Evolutionary conservation across 2,797 vertebrate species (phyloP), one percentile per base, ranked within the genome.

Genomic region (Emys orbicularis): DNA sequence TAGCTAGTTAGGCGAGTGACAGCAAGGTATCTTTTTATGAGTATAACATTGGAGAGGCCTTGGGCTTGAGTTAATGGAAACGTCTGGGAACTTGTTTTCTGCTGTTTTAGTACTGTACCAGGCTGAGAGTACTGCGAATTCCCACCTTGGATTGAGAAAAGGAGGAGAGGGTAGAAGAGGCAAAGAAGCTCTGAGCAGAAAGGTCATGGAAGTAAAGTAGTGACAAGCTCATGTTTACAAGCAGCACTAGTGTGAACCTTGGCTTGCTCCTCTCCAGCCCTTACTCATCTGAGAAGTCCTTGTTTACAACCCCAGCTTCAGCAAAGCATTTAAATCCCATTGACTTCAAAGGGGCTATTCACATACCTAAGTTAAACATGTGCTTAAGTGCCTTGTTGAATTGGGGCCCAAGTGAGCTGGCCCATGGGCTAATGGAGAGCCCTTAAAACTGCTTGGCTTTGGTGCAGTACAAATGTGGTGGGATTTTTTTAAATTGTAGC

Each of bases 401-500:
- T 61, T 37, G 61, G 34, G 79, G 52, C 34, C 25, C 79, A 16
- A 3, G 41, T 3, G 50, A 87, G 53, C 23, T 92, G 76, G 88
- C 44, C 50, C 37, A 29, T 49, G 95, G 56, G 87, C 53, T 87
- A 92, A 96, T 85, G 95, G 3, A 53, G 53, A 13, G 92, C 13
- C 49, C 44, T 93, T 90, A 88, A 92, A 93, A 87, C 49, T 0
- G 0, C 47, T 90, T 12, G 76, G 34, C 4, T 88, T 90, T 95
- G 81, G 8, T n/a, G n/a, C 29, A 86, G 85, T 83, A 86, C 72
- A 82, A 87, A 79, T 86, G 72, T 8, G 84, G 1, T 19, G 81
- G 79, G 44, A 53, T 1, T 89, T 93, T 95, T 83, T 92, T 94
- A 86, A 88, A 92, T 89, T 95, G 93, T 92, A 93, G 76, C 89